These are phyloP conservation scores for Schizotus pectinicornis DNA, from an alignment of 2,888 invertebrate genomes.

Conservation along the genomic window DNA sequence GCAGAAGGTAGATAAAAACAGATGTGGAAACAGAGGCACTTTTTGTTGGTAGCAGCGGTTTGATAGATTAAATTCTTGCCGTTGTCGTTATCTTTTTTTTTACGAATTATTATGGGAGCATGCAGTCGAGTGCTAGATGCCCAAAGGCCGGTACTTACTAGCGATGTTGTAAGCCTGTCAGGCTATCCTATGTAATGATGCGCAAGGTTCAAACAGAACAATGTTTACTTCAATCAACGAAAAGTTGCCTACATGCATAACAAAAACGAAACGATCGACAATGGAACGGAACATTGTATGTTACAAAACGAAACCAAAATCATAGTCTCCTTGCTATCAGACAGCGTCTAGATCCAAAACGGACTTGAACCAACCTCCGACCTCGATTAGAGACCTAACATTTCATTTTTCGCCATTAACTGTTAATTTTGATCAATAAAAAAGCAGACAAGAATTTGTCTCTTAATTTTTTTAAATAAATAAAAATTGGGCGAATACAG, in stretches of 20 bases:
- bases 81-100: conserved; percentile 15
- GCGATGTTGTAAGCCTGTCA: conserved; percentile 56
- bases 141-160: conserved; percentile 56
- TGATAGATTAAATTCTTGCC: neutral
- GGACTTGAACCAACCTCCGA: neutral
- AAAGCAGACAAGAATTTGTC: too few relatives aligned
- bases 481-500: too few relatives aligned
- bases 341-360: neutral
- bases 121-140: conserved; percentile 52
- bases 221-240: conserved; percentile 65
- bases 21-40: neutral
- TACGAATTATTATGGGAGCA: conserved; percentile 42
- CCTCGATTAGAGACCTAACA: too few relatives aligned
- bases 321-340: neutral
- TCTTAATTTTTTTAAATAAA: too few relatives aligned
- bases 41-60: neutral
- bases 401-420: too few relatives aligned
- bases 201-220: conserved; percentile 78
- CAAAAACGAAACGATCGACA: conserved; percentile 24
- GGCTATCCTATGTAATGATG: conserved; percentile 77
- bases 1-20: neutral
- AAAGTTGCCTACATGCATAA: conserved; percentile 49
- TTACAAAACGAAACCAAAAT: neutral
- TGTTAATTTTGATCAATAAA: too few relatives aligned
- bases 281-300: neutral